phyloP scores from a whole-genome alignment of 2,113 vertebrate species.

The Lophura nycthemera region DNA sequence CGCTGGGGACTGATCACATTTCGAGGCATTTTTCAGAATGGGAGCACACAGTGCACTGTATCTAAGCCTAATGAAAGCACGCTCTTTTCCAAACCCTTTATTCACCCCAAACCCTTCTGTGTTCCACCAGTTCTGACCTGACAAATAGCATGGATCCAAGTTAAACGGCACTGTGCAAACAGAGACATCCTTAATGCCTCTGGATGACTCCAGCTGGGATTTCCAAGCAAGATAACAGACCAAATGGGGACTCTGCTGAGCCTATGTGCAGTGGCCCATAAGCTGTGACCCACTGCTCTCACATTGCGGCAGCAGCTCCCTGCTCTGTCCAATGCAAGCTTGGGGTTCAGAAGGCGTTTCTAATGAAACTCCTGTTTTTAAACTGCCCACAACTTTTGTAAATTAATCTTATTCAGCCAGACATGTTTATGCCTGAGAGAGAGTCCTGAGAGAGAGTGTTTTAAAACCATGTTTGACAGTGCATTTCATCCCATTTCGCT shows the following conservation, averaged over 20 bases:
- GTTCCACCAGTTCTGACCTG: neutral
- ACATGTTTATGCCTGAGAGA: neutral
- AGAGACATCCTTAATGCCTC: neutral
- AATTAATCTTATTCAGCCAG: neutral
- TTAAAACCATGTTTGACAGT: neutral
- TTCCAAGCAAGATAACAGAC: neutral
- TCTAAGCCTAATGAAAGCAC: neutral
- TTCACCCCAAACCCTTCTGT: neutral
- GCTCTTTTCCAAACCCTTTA: neutral
- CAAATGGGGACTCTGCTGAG: neutral
- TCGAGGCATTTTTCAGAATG: neutral
- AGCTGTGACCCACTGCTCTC: neutral
- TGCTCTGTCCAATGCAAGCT: neutral
- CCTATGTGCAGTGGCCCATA: neutral
- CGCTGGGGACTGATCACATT: neutral
- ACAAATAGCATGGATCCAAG: fast-evolving
- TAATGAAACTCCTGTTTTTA: neutral
- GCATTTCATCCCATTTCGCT: neutral
- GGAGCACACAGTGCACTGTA: neutral
- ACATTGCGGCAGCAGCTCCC: neutral
- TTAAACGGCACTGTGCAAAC: neutral
- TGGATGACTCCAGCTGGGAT: neutral
- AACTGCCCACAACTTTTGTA: neutral
- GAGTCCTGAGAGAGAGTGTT: neutral
- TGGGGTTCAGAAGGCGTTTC: neutral